Evolutionary conservation across 1,140 invertebrate species (phyloP).

Genomic region (Drosophila navojoa): DNA sequence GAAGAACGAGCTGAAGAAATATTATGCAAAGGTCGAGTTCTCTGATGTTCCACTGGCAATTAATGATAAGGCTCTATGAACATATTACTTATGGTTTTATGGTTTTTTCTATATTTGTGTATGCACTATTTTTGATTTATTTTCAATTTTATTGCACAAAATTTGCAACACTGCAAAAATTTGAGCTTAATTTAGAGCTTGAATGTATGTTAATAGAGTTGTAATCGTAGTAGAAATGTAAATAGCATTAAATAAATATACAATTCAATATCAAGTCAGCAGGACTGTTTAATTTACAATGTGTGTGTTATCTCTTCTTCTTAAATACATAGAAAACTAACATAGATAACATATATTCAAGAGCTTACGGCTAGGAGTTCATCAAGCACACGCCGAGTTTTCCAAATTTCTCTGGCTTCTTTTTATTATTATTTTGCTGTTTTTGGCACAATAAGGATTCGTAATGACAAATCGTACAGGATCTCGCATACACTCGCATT

Average conservation of each 20-base stretch:
- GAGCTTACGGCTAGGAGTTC: constrained; percentile 52
- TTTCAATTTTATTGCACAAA: constrained; percentile 47
- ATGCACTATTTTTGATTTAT: constrained; percentile 44
- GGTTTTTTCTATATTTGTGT: constrained; percentile 6
- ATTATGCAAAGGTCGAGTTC: constrained; percentile 86
- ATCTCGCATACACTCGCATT: constrained; percentile 25
- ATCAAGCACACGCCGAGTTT: constrained; percentile 62
- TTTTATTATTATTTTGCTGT: constrained; percentile 22
- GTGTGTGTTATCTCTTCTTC: not conserved
- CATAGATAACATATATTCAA: constrained; percentile 49
- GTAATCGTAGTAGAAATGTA: constrained; percentile 57
- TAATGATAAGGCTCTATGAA: constrained; percentile 62
- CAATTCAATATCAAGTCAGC: constrained; percentile 52
- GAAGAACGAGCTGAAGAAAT: constrained; percentile 86
- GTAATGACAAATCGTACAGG: constrained; percentile 54
- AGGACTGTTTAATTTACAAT: constrained; percentile 48
- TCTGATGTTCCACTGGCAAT: constrained; percentile 83
- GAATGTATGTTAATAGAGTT: constrained; percentile 47
- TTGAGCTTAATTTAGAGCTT: constrained; percentile 60
- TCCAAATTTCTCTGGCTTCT: constrained; percentile 40
- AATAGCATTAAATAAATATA: constrained; percentile 73
- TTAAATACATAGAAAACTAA: constrained; percentile 32
- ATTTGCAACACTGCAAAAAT: constrained; percentile 46
- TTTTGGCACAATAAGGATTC: constrained; percentile 80
- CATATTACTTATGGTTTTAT: not conserved